These are phyloP conservation scores for Hemichromis elongatus DNA, from an alignment of 2,113 vertebrate genomes.

Conservation along the genomic window DNA sequence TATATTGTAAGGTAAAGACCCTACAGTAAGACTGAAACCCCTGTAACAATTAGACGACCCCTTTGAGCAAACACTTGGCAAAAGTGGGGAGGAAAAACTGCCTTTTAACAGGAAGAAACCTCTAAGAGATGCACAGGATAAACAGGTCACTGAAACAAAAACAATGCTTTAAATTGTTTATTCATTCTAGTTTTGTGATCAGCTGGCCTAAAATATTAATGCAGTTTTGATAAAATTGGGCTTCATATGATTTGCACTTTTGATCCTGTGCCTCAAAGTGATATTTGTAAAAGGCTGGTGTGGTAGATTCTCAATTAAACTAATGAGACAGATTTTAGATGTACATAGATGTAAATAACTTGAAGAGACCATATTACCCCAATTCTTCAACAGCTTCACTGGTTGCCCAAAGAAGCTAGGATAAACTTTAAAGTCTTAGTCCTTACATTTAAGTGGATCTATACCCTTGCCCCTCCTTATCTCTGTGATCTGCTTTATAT, in stretches of 20 bases:
- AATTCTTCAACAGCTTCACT: too few relatives aligned
- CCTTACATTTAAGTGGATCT: too few relatives aligned
- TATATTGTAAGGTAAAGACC: background rate
- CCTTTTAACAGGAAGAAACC: background rate
- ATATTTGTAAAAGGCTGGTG: background rate
- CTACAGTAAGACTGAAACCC: background rate
- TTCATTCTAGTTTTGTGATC: background rate
- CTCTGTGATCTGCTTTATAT: too few relatives aligned
- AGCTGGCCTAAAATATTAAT: background rate
- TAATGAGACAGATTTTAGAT: background rate
- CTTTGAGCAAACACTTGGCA: background rate
- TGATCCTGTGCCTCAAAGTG: background rate
- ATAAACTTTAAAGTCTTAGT: too few relatives aligned
- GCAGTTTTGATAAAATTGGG: background rate
- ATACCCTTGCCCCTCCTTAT: too few relatives aligned
- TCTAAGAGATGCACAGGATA: background rate
- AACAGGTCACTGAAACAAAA: background rate
- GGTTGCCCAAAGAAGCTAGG: too few relatives aligned
- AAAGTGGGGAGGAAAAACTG: background rate
- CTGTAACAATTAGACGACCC: background rate
- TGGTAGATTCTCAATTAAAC: background rate
- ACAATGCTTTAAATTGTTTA: background rate
- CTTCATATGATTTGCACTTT: background rate
- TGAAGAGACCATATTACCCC: too few relatives aligned
- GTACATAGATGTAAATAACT: background rate